These are phyloP conservation scores for Sphenodon punctatus DNA, from an alignment of 2,797 vertebrate species.

Conservation along the genomic window DNA sequence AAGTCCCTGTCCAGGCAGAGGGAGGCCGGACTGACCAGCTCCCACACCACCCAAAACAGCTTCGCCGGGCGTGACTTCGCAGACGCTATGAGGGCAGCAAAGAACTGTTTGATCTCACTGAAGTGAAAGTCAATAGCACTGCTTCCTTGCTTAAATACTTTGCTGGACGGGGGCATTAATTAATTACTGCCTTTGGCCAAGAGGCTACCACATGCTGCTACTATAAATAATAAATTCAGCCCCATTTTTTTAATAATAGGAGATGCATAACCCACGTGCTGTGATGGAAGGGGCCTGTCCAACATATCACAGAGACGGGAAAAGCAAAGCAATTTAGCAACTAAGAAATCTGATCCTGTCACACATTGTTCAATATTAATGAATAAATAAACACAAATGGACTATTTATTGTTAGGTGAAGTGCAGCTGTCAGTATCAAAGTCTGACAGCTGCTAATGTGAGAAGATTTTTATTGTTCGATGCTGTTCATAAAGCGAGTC, in stretches of 20 bases:
- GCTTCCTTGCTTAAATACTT: not conserved
- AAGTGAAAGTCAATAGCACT: not conserved
- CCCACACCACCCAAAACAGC: too few species aligned
- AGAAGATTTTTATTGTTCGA: not conserved
- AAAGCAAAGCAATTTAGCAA: not conserved
- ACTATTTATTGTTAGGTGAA: constrained; percentile 16
- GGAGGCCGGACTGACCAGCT: too few species aligned
- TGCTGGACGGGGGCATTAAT: not conserved
- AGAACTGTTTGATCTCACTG: too few species aligned
- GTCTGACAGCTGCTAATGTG: not conserved
- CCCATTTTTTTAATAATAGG: not conserved
- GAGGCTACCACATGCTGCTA: not conserved
- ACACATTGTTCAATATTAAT: constrained; percentile 44
- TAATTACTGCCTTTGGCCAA: not conserved
- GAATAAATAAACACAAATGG: constrained; percentile 45
- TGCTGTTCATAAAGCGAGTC: not conserved
- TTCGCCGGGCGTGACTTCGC: too few species aligned
- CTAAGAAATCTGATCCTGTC: constrained; percentile 32
- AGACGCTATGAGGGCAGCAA: too few species aligned
- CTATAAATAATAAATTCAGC: not conserved
- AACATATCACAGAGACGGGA: not conserved
- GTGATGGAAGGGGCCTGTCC: not conserved
- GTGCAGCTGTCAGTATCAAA: constrained; percentile 27
- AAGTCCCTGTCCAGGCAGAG: too few species aligned
- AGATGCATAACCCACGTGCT: not conserved